Evolutionary conservation across 1,140 invertebrate genomes (phyloP).

Genomic region (Sitophilus oryzae): DNA sequence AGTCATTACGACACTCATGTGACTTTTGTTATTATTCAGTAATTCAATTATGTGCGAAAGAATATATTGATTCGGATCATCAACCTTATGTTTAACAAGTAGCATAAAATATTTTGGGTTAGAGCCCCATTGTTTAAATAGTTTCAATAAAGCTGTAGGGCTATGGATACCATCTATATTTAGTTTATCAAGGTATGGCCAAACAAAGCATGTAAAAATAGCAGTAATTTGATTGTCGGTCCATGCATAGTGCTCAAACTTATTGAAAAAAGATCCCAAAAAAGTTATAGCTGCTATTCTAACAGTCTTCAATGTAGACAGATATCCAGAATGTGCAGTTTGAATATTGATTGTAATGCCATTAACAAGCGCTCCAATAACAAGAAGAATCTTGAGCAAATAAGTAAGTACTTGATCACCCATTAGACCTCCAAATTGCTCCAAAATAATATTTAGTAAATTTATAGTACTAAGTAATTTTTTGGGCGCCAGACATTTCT

Average conservation of each 20-base stretch:
- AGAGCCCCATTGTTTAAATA: constrained; percentile 70
- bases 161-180: constrained; percentile 75
- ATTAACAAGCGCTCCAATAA: constrained; percentile 58
- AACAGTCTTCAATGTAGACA: constrained; percentile 62
- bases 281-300: constrained; percentile 54
- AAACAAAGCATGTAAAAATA: constrained; percentile 71
- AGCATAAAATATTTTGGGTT: constrained; percentile 70
- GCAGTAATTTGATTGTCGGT: constrained; percentile 62
- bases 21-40: constrained; percentile 60
- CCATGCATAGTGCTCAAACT: constrained; percentile 75
- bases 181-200: constrained; percentile 72
- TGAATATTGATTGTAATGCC: constrained; percentile 52
- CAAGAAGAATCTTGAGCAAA: constrained; percentile 66
- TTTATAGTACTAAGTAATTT: constrained; percentile 69
- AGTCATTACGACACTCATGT: constrained; percentile 57
- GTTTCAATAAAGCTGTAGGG: constrained; percentile 74
- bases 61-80: constrained; percentile 47
- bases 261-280: constrained; percentile 68
- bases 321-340: constrained; percentile 56
- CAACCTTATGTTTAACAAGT: constrained; percentile 55
- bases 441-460: constrained; percentile 71
- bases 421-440: constrained; percentile 77
- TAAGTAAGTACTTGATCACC: constrained; percentile 58
- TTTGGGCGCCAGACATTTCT: constrained; percentile 62
- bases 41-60: constrained; percentile 64